Evolutionary conservation across 1,140 invertebrate genomes (phyloP).

Genomic region (Anoplophora glabripennis): DNA sequence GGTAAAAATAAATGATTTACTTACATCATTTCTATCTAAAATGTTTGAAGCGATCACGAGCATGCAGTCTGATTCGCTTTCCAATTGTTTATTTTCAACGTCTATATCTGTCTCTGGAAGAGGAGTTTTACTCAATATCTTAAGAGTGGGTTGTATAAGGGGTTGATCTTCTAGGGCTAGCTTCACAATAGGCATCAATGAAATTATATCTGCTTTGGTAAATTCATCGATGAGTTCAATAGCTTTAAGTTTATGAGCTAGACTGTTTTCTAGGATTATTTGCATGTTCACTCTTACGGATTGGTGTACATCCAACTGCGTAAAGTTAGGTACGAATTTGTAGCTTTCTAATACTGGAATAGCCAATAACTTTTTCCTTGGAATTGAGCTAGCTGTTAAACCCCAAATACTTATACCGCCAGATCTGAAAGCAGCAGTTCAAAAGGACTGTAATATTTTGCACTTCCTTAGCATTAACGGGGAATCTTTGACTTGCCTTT

Average conservation of each 20-base stretch:
- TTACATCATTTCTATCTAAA: slow-evolving; percentile 33
- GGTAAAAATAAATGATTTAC: not conserved
- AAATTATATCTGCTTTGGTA: slow-evolving; percentile 48
- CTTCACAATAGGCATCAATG: slow-evolving; percentile 56
- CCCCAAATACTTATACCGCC: slow-evolving; percentile 84
- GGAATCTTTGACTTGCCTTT: no score
- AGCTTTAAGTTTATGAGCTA: slow-evolving; percentile 66
- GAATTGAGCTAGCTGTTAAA: slow-evolving; percentile 74
- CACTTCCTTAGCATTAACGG: no score
- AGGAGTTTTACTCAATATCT: slow-evolving; percentile 41
- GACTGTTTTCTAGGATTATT: slow-evolving; percentile 74
- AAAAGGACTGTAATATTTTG: slow-evolving; percentile 42
- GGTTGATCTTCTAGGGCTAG: slow-evolving; percentile 58
- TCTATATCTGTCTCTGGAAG: slow-evolving; percentile 54
- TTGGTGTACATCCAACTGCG: slow-evolving; percentile 38
- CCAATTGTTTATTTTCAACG: slow-evolving; percentile 61
- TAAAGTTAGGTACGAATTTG: slow-evolving; percentile 69
- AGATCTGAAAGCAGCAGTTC: slow-evolving; percentile 54
- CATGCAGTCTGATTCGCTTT: slow-evolving; percentile 55
- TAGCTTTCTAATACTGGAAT: slow-evolving; percentile 72
- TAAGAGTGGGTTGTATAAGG: slow-evolving; percentile 60
- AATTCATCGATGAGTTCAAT: slow-evolving; percentile 64
- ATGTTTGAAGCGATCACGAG: slow-evolving; percentile 56
- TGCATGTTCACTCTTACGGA: slow-evolving; percentile 62
- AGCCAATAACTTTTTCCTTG: slow-evolving; percentile 60